Percentiles rank a stretch among this genome's conserved stretches.
phyloP scores from a whole-genome alignment of 23 tunicate genomes.

The Pegea sp. region DNA sequence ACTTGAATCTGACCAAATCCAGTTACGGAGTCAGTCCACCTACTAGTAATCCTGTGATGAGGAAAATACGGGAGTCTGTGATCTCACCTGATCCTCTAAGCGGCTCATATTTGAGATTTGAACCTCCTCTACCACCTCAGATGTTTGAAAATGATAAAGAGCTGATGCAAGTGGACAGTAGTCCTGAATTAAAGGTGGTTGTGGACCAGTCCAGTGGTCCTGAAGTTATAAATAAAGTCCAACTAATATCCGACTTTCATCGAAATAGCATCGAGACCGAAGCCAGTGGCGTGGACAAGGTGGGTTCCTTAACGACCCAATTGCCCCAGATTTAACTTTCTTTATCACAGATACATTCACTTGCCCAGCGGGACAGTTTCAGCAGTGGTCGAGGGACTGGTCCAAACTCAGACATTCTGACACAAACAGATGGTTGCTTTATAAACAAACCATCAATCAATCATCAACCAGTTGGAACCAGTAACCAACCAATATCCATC shows the following conservation, averaged over 20 bases:
- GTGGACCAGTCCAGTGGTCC: too few relatives aligned
- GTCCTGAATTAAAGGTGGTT: too few relatives aligned
- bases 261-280: slow-evolving; percentile 1
- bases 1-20: slow-evolving; percentile 22
- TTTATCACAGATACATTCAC: slow-evolving; percentile 1
- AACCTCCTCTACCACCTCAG: neutral
- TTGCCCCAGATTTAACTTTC: neutral
- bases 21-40: slow-evolving; percentile 2
- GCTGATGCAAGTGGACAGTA: neutral
- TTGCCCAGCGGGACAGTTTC: slow-evolving; percentile 22
- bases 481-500: too few relatives aligned
- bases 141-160: neutral
- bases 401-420: slow-evolving; percentile 16
- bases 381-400: slow-evolving; percentile 46
- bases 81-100: too few relatives aligned
- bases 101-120: neutral
- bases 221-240: too few relatives aligned
- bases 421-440: neutral
- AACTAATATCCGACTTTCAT: too few relatives aligned
- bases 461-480: too few relatives aligned
- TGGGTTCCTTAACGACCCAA: too few relatives aligned
- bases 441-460: neutral
- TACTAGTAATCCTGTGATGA: neutral
- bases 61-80: slow-evolving; percentile 1
- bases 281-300: too few relatives aligned